Evolutionary conservation across 2,113 vertebrate genomes (phyloP).

Genomic region (Hippocampus zosterae): DNA sequence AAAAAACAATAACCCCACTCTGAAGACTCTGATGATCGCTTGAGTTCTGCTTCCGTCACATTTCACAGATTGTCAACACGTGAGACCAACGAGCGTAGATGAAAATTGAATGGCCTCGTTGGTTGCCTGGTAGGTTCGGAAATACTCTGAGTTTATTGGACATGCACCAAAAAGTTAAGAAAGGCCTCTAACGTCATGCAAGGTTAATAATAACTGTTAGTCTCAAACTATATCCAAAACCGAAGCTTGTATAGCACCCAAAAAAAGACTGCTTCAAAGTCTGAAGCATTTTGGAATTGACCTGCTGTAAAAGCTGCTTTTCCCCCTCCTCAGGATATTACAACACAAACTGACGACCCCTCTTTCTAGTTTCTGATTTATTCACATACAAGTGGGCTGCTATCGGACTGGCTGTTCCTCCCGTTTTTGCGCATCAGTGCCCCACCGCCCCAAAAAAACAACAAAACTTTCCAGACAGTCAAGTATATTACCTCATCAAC

Average conservation of each 20-base stretch:
- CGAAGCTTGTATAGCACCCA: constrained; percentile 23
- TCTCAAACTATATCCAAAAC: constrained; percentile 39
- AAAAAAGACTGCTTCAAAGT: constrained; percentile 38
- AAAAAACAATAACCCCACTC: constrained; percentile 33
- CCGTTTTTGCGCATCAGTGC: constrained; percentile 34
- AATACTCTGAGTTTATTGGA: constrained; percentile 23
- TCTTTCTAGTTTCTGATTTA: constrained; percentile 59
- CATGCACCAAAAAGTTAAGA: constrained; percentile 36
- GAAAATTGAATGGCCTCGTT: constrained; percentile 31
- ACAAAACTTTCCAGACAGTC: constrained; percentile 33
- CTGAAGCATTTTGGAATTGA: constrained; percentile 49
- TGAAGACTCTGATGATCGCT: constrained; percentile 47
- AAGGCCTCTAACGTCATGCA: constrained; percentile 49
- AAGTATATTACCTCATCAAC: constrained; percentile 45
- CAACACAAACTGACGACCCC: constrained; percentile 53
- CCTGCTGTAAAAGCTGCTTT: constrained; percentile 38
- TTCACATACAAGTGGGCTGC: constrained; percentile 70
- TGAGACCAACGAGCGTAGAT: constrained; percentile 22
- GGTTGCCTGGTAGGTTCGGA: constrained; percentile 13
- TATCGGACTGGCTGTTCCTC: constrained; percentile 46
- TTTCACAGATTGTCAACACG: constrained; percentile 59
- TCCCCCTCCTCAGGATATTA: constrained; percentile 30
- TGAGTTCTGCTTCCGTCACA: constrained; percentile 54
- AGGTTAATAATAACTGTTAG: constrained; percentile 28
- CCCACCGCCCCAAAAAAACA: constrained; percentile 36